phyloP scores from a whole-genome alignment of 2,797 vertebrate species.

The Fringilla coelebs region DNA sequence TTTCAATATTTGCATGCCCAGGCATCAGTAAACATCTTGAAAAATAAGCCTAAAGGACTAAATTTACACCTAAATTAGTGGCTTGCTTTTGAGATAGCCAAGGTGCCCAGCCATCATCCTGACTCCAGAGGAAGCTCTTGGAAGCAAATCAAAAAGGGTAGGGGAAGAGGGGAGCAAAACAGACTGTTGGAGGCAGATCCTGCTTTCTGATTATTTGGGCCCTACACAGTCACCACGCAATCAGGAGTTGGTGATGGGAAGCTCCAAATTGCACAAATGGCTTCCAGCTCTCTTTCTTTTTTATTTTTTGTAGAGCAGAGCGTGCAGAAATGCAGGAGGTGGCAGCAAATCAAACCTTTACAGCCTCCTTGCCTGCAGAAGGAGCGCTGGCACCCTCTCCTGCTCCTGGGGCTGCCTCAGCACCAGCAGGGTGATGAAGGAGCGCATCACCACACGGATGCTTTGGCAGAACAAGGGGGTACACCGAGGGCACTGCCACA shows the following conservation, averaged over 20 bases:
- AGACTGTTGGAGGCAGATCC: constrained; percentile 12
- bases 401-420: not conserved
- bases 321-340: not conserved
- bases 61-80: constrained; percentile 12
- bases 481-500: not conserved
- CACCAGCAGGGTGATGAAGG: not conserved
- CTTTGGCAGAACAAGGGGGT: not conserved
- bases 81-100: not conserved
- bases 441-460: not conserved
- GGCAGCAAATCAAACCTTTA: not conserved
- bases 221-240: not conserved
- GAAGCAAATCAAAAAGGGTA: not conserved
- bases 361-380: not conserved
- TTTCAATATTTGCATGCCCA: constrained; percentile 34
- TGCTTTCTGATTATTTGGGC: not conserved
- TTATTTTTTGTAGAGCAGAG: not conserved
- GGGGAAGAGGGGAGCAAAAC: not conserved
- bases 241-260: not conserved
- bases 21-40: not conserved
- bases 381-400: not conserved
- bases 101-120: not conserved
- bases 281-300: not conserved
- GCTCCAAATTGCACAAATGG: not conserved
- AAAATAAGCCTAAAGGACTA: constrained; percentile 31
- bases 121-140: constrained; percentile 13